phyloP scores from a whole-genome alignment of 2,113 vertebrate species.

The Passer domesticus region DNA sequence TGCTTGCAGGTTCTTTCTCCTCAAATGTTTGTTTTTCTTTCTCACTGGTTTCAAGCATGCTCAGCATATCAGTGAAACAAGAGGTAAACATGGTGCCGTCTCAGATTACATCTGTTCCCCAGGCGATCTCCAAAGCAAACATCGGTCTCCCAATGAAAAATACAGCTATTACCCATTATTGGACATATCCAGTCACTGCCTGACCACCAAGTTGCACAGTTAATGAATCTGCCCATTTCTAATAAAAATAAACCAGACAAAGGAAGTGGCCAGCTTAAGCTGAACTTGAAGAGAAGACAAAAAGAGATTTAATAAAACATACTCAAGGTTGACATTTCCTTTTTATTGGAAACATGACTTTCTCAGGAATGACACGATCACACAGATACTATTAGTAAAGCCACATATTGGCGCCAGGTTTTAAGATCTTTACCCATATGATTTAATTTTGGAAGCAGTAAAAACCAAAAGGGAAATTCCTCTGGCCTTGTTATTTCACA shows the following conservation, averaged over 20 bases:
- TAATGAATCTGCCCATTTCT: conserved; percentile 85
- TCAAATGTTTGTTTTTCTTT: conserved; percentile 74
- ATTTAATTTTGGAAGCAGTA: conserved; percentile 30
- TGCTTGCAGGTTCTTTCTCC: conserved; percentile 67
- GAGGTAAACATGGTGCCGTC: conserved; percentile 69
- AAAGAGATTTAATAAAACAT: conserved; percentile 64
- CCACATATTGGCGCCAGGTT: conserved; percentile 5
- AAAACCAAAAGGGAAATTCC: conserved; percentile 35
- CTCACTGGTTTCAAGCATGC: conserved; percentile 70
- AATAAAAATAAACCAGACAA: conserved; percentile 92
- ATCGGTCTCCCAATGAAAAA: conserved; percentile 73
- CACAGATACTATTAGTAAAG: conserved; percentile 41
- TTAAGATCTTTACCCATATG: conserved; percentile 31
- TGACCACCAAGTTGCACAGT: conserved; percentile 73
- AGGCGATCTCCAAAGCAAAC: conserved; percentile 76
- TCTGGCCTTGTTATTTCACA: conserved; percentile 35
- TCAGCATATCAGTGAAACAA: conserved; percentile 67
- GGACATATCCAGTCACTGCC: conserved; percentile 74
- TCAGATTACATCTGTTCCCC: conserved; percentile 76
- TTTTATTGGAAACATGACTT: conserved; percentile 71
- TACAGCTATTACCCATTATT: conserved; percentile 74
- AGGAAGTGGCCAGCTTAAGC: conserved; percentile 86
- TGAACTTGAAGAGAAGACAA: conserved; percentile 42
- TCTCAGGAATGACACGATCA: conserved; percentile 47
- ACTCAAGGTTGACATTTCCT: conserved; percentile 64